Conservation (phyloP, 37 sponge, comb jelly and placozoan genomes). For the Spongilla lacustris region DNA sequence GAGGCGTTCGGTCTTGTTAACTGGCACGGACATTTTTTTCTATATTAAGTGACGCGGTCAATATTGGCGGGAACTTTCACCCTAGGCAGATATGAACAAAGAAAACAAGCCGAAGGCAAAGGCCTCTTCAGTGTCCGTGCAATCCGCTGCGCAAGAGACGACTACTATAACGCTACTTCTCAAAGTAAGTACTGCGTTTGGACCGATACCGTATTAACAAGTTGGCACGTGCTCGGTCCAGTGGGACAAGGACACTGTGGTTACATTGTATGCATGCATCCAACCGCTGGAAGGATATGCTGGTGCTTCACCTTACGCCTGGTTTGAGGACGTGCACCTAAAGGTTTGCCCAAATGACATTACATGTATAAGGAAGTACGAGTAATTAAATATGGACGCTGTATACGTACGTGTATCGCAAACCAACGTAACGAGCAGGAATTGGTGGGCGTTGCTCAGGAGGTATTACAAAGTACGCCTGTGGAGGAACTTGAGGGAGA, state of each 20-base stretch:
- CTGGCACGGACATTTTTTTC: neutral
- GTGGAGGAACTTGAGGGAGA: neutral
- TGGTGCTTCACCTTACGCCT: conserved; percentile 2
- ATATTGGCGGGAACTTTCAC: neutral
- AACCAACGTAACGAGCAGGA: conserved; percentile 10
- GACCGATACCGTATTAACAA: neutral
- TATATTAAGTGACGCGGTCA: neutral
- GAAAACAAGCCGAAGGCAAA: neutral
- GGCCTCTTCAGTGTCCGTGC: neutral
- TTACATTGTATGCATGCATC: neutral
- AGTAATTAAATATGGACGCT: neutral
- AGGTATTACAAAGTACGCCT: neutral
- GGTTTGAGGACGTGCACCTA: conserved; percentile 26
- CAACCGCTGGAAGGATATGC: neutral
- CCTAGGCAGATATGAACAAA: neutral
- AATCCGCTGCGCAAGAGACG: neutral
- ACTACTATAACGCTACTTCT: neutral
- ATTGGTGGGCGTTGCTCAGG: conserved; percentile 30
- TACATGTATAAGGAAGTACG: neutral
- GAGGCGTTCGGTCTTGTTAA: conserved; percentile 26
- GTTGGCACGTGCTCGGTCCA: neutral
- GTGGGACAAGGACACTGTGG: neutral
- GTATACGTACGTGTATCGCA: neutral
- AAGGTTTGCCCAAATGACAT: neutral
- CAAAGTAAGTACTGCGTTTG: neutral